Conservation (phyloP, 2,113 vertebrate genomes). For the Agelaius phoeniceus region DNA sequence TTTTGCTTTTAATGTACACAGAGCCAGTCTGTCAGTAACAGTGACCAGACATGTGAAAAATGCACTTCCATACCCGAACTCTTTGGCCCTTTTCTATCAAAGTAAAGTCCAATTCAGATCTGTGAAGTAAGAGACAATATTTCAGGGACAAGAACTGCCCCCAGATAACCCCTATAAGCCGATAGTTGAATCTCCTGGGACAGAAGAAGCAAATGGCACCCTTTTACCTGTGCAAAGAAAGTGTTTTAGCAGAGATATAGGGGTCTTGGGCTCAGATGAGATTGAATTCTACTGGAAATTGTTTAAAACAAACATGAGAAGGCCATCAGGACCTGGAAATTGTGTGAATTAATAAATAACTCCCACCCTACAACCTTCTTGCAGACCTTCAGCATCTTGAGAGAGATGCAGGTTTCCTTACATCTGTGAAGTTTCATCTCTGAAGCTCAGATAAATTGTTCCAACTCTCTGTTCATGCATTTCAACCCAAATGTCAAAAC, state of each 20-base stretch:
- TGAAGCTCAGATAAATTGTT: constrained; percentile 24
- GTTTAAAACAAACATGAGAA: constrained; percentile 38
- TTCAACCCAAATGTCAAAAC: constrained; percentile 47
- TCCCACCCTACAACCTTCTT: neutral
- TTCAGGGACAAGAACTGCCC: neutral
- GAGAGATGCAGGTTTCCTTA: neutral
- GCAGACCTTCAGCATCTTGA: neutral
- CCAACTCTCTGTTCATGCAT: neutral
- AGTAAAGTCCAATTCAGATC: neutral
- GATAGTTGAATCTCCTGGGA: neutral
- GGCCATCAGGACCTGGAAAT: neutral
- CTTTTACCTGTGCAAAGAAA: neutral
- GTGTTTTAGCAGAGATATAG: neutral
- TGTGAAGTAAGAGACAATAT: neutral
- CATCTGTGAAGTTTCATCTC: neutral
- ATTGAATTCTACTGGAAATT: neutral
- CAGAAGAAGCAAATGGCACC: neutral
- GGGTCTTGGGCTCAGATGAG: neutral
- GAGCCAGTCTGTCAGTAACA: neutral
- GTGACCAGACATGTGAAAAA: neutral
- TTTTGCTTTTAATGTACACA: neutral
- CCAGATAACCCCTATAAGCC: neutral
- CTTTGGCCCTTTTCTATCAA: neutral
- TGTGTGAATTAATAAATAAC: neutral
- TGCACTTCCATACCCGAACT: neutral